Evolutionary conservation across 1,140 invertebrate species (phyloP), one percentile per base, ranked within the genome.

Genomic region (Hesperophylax magnus): DNA sequence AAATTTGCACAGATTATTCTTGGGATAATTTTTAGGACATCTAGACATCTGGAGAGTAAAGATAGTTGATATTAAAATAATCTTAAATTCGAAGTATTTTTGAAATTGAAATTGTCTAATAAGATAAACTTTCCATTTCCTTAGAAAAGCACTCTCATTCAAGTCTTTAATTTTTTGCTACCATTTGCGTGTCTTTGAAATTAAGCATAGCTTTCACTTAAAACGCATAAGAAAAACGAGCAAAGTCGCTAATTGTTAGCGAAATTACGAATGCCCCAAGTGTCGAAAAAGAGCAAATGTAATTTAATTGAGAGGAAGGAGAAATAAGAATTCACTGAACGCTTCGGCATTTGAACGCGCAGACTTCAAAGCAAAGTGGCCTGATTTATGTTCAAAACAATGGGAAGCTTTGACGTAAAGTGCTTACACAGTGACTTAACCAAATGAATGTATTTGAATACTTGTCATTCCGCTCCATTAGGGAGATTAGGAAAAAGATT

Each of bases 341-440:
- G 61, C 27, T 24, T 65, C 27, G 24, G 61, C 27, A 11, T 27
- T 4, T 27, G 60, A 63, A 65, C 34, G 76, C 63, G 27, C 65
- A 39, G 17, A 78, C 76, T 65, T 78, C 76, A 78, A 78, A 78
- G 76, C 27, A 53, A 60, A 47, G 60, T 63, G 18, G 17, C 15
- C 27, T 65, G 76, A 78, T 78, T 78, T 78, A 78, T 63, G 76
- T 20, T 5, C 58, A 78, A 78, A 78, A 65, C 76, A 78, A 78
- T 78, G 31, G 61, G 61, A 24, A 22, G n/a, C 60, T 63, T 20
- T 63, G 60, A 65, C 56, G 18, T 22, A 18, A 60, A 60, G 56
- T 60, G 56, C 56, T 60, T 60, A 60, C 24, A 65, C 27, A 17
- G 24, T 24, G 27, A 31, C 61, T 65, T 27, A 65, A 27, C 61